Base-by-base conservation (phyloP, 2,797 vertebrate genomes). In the Poeciliopsis turneri region DNA sequence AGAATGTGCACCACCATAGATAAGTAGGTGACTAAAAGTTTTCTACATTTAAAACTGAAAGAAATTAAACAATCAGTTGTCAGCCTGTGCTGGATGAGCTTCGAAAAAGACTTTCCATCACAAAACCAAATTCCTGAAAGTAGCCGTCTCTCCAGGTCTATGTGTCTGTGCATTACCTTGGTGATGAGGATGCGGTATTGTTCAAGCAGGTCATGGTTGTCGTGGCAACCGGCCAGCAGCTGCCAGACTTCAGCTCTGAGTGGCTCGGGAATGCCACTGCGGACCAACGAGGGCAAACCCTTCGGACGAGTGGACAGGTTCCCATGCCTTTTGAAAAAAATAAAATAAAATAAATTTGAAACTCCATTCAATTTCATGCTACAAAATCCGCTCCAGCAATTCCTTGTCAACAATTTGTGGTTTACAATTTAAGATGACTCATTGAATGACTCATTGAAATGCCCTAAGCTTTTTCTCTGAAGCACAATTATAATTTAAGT, bases 181-280 rank as follows among this genome's bases (percentile, higher is more conserved):
- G 97, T 98, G 95, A 99, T 99, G 93, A 99, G 98, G 81, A 97
- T 94, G 90, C 97, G 96, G 84, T 99, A 99, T 61, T 90, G 95
- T 81, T 99, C 98, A 92, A 99, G 95, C 95, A 99, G 96, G 13
- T 93, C 94, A 66, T 97, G 97, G 94, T 97, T 98, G 91, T 97
- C 97, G 41, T 98, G 98, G 92, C 98, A 99, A 88, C 95, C 97
- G 25, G 97, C 96, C 92, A 99, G 95, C 85, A 99, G 93, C 93
- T 99, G 98, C 98, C 98, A 99, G 79, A 99, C 97, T 88, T 99
- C 98, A 47, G 98, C 98, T 90, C 98, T 95, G 72, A 99, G 94
- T 0, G 98, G 97, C 89, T 99, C 98, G 0, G 98, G 98, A 87
- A 99, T 94, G 1, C 98, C 98, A 0, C 96, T 95, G 84, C 95